Evolutionary conservation across 1,140 invertebrate species (phyloP).

Genomic region (Apis cerana): DNA sequence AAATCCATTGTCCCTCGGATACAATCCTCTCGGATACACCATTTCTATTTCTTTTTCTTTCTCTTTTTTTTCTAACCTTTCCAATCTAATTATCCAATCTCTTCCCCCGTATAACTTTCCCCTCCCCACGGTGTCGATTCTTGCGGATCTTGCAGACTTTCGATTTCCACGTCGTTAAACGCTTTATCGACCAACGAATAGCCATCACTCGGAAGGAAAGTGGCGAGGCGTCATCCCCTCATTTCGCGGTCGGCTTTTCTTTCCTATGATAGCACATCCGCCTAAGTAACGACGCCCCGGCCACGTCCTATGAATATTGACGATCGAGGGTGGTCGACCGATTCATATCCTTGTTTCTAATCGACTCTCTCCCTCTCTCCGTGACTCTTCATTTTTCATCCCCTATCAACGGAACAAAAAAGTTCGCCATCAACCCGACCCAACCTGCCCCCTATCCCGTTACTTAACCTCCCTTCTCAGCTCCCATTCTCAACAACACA

Average conservation of each 20-base stretch:
- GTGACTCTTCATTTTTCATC: slow-evolving; percentile 66
- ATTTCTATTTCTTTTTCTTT: too few species aligned
- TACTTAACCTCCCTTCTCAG: not conserved
- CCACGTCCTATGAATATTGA: slow-evolving; percentile 60
- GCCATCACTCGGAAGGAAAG: too few species aligned
- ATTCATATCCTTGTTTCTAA: slow-evolving; percentile 66
- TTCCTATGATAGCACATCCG: not conserved
- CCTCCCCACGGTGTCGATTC: not conserved
- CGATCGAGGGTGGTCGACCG: slow-evolving; percentile 46
- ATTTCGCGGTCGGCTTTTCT: slow-evolving; percentile 13
- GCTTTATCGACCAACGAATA: slow-evolving; percentile 2
- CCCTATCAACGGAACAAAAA: slow-evolving; percentile 60
- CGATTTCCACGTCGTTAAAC: slow-evolving; percentile 36
- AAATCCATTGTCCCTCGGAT: slow-evolving; percentile 10
- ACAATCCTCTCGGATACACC: not conserved
- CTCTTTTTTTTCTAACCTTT: not conserved
- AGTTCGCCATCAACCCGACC: not conserved
- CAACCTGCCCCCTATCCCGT: not conserved
- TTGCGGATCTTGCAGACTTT: not conserved
- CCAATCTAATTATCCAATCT: slow-evolving; percentile 21
- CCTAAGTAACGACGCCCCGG: slow-evolving; percentile 21
- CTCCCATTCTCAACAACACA: not conserved
- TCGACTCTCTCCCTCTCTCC: slow-evolving; percentile 23
- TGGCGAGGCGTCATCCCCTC: slow-evolving; percentile 5
- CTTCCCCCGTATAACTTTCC: not conserved